Percentiles rank a stretch among this genome's conserved stretches.
Evolutionary conservation across 2,888 invertebrate species (phyloP).

Genomic region (Amblyjoppa proteus): DNA sequence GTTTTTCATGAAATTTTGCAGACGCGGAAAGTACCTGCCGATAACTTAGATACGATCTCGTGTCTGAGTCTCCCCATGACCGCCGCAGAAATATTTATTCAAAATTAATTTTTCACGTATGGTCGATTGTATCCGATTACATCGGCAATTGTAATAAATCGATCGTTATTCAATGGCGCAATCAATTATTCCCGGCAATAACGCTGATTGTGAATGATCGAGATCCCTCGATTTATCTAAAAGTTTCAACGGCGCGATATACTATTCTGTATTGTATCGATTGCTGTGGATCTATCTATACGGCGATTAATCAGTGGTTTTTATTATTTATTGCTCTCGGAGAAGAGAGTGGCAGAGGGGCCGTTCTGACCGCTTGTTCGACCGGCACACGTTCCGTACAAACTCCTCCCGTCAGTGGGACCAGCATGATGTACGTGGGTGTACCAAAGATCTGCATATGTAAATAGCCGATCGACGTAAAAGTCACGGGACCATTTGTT

Average conservation of each 20-base stretch:
- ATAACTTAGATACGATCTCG: conserved; percentile 20
- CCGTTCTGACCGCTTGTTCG: conserved; percentile 57
- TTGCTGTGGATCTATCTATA: conserved; percentile 64
- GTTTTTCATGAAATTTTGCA: background rate
- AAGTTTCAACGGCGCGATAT: conserved; percentile 36
- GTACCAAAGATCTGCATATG: conserved; percentile 67
- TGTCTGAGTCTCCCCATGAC: conserved; percentile 30
- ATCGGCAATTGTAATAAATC: conserved; percentile 49
- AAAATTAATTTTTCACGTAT: background rate
- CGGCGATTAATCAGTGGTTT: conserved; percentile 65
- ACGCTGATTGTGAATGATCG: conserved; percentile 62
- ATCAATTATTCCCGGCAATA: conserved; percentile 58
- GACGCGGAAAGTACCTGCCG: background rate
- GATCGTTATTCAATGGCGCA: conserved; percentile 29
- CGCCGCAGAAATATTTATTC: background rate
- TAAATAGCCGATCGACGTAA: conserved; percentile 66
- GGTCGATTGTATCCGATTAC: conserved; percentile 2
- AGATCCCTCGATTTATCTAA: conserved; percentile 61
- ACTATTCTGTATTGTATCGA: conserved; percentile 49
- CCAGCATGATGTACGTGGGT: conserved; percentile 58
- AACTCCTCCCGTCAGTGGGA: conserved; percentile 62
- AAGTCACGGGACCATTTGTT: conserved; percentile 70
- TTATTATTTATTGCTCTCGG: conserved; percentile 65
- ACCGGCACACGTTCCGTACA: conserved; percentile 49
- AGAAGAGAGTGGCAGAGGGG: conserved; percentile 66